phyloP scores from a whole-genome alignment of 2,888 invertebrate species.

The Meghimatium bilineatum region DNA sequence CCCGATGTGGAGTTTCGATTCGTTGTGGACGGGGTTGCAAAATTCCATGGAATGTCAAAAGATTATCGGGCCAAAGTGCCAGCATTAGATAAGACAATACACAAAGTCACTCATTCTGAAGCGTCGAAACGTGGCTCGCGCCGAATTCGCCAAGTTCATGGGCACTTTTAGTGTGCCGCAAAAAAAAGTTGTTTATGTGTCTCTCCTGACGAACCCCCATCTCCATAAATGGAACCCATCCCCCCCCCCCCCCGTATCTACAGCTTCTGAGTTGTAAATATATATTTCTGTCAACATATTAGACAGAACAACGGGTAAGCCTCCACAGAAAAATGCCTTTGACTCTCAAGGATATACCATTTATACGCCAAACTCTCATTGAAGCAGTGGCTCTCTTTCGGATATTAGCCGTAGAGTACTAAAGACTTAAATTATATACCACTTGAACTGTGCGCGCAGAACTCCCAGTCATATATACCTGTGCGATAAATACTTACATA shows the following conservation, averaged over 20 bases:
- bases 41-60: slow-evolving; percentile 19
- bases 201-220: neutral
- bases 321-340: no score
- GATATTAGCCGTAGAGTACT: no score
- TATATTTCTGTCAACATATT: no score
- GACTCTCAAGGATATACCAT: no score
- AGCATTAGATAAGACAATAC: neutral
- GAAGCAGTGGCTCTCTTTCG: no score
- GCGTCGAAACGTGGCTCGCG: neutral
- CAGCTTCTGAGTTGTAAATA: no score
- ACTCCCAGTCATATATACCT: no score
- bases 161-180: neutral
- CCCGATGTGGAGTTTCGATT: slow-evolving; percentile 46
- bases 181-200: neutral
- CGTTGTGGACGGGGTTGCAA: slow-evolving; percentile 26
- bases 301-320: no score
- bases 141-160: neutral
- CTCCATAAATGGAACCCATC: neutral
- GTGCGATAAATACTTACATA: no score
- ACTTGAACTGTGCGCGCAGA: no score
- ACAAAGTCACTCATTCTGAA: slow-evolving; percentile 10
- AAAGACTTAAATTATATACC: no score
- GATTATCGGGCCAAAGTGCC: neutral
- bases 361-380: no score
- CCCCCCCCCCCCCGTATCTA: neutral